phyloP scores from a whole-genome alignment of 2,888 invertebrate species.

The Andrena flavipes region DNA sequence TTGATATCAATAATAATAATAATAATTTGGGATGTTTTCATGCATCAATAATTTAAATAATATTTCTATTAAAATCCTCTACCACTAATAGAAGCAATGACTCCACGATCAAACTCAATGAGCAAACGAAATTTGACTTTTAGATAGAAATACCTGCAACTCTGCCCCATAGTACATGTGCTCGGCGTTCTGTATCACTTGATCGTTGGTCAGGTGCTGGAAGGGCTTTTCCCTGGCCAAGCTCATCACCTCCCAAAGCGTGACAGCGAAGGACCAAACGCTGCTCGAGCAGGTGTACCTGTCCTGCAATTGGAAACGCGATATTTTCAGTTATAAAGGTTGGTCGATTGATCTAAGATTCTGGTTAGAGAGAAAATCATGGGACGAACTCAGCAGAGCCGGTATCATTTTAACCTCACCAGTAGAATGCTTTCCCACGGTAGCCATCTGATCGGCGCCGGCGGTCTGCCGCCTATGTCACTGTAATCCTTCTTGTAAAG shows the following conservation, averaged over 20 bases:
- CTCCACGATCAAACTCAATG: too few species aligned
- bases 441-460: constrained; percentile 88
- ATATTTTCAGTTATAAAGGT: not conserved
- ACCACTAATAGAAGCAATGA: not conserved
- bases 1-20: too few species aligned
- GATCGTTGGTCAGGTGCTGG: constrained; percentile 87
- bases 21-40: too few species aligned
- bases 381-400: not conserved
- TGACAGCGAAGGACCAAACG: constrained; percentile 89
- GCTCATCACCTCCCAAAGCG: constrained; percentile 88
- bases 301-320: constrained; percentile 84
- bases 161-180: constrained; percentile 88
- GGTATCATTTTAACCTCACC: constrained; percentile 81
- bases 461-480: constrained; percentile 87
- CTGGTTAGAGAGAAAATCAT: constrained; percentile 20
- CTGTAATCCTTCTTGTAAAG: constrained; percentile 88
- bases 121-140: not conserved
- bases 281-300: constrained; percentile 88
- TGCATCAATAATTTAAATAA: too few species aligned
- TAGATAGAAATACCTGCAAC: constrained; percentile 85
- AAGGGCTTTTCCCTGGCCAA: constrained; percentile 88
- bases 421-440: constrained; percentile 89
- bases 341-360: not conserved
- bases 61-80: not conserved
- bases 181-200: constrained; percentile 88